These are phyloP conservation scores for Cottus gobio DNA, from an alignment of 2,113 vertebrate genomes.

Conservation along the genomic window DNA sequence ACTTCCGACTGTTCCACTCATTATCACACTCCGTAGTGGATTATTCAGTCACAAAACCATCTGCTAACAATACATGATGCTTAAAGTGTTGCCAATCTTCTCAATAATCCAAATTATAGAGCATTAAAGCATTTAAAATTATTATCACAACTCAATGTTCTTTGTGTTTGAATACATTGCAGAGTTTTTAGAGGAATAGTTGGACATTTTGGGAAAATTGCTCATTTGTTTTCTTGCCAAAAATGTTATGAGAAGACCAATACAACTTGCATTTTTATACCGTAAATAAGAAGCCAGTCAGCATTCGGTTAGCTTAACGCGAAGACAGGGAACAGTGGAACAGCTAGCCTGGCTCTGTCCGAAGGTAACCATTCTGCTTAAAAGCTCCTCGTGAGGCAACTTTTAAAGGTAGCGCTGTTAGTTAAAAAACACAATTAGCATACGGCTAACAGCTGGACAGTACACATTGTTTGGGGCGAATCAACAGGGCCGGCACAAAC, in stretches of 20 bases:
- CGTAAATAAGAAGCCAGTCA: not conserved
- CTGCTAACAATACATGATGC: slow-evolving; percentile 37
- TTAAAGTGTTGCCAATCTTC: slow-evolving; percentile 30
- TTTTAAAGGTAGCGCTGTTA: not conserved
- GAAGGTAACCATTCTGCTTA: not conserved
- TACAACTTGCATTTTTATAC: not conserved
- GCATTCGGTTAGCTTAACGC: not conserved
- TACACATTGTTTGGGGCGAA: not conserved
- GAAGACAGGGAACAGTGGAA: not conserved
- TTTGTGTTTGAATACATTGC: slow-evolving; percentile 3
- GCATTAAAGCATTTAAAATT: slow-evolving; percentile 7
- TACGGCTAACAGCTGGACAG: not conserved
- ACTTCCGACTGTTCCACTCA: slow-evolving; percentile 59
- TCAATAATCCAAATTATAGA: slow-evolving; percentile 4
- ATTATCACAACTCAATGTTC: slow-evolving; percentile 28
- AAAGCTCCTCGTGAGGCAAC: not conserved
- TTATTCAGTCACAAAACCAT: slow-evolving; percentile 35
- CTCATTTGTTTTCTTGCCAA: not conserved
- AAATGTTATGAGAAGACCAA: not conserved
- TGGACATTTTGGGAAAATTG: slow-evolving; percentile 5
- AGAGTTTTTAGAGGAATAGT: slow-evolving; percentile 3
- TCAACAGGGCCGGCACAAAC: not conserved
- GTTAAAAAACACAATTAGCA: not conserved
- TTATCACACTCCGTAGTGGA: slow-evolving; percentile 37
- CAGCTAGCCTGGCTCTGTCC: not conserved